Conservation (phyloP, 2,888 invertebrate species). For the Dichetophora obliterata region DNA sequence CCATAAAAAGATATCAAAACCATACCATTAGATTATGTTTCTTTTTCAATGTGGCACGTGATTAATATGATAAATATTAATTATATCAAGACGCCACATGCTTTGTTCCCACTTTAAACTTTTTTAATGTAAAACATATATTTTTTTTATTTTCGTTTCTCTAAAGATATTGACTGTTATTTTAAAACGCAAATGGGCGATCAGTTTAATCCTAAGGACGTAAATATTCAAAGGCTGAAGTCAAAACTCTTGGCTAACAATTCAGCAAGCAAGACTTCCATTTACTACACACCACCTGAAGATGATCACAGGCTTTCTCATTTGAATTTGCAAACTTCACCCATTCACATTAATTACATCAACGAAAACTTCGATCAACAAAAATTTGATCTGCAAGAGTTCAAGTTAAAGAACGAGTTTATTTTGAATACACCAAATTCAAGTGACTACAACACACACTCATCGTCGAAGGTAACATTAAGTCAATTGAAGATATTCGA, state of each 20-base stretch:
- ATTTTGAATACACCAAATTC: conserved; percentile 51
- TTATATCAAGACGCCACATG: too few relatives aligned
- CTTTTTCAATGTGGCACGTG: too few relatives aligned
- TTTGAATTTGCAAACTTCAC: conserved; percentile 68
- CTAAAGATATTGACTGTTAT: conserved; percentile 68
- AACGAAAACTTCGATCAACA: conserved; percentile 65
- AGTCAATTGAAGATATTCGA: conserved; percentile 54
- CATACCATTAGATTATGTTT: too few relatives aligned
- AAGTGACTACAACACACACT: conserved; percentile 42
- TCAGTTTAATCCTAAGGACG: conserved; percentile 57
- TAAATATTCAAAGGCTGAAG: conserved; percentile 61
- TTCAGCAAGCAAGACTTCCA: conserved; percentile 77
- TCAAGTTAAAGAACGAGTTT: conserved; percentile 53
- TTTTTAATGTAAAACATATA: conserved; percentile 7
- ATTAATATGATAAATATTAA: too few relatives aligned
- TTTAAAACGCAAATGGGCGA: conserved; percentile 65
- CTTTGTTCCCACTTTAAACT: background rate
- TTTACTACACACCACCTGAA: conserved; percentile 83
- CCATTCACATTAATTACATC: conserved; percentile 72
- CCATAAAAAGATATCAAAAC: too few relatives aligned
- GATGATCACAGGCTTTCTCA: conserved; percentile 55
- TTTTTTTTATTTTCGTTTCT: conserved; percentile 2
- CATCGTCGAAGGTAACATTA: conserved; percentile 46
- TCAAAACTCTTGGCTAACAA: conserved; percentile 61
- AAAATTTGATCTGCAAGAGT: conserved; percentile 57